Evolutionary conservation across 2,797 vertebrate species (phyloP), one percentile per base, ranked within the genome.

Genomic region (Sebastes variabilis): DNA sequence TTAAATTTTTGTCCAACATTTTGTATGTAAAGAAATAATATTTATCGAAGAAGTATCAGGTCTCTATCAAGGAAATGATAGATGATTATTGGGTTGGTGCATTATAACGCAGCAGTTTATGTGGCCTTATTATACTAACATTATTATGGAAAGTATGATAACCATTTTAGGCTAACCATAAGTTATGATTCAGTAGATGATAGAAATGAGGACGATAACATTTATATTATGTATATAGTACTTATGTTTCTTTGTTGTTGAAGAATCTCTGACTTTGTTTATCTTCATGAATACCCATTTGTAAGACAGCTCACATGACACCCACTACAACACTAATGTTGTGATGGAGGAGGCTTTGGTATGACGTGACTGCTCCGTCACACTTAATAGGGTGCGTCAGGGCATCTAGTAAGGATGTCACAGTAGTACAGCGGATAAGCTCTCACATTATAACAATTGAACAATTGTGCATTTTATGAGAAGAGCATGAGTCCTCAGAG

Each of bases 271-370:
- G 58, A 32, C 38, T 49, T 24, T 75, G 64, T 49, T 49, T 52
- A 58, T 75, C n/a, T 25, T 71, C 6, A 64, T 81, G 42, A 71
- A 79, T 68, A 56, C 22, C 25, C 27, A 71, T 79, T 74, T 71
- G 62, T 77, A n/a, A 69, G 8, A 30, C 4, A 32, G 25, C 60
- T 79, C 80, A 74, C 70, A 74, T 70, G 69, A 74, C 68, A 36
- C 36, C 18, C 64, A 20, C 27, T 36, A 29, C 16, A 18, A 38
- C 30, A 29, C 54, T 14, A 25, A 5, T 72, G 71, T 42, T 27
- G 10, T 54, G 27, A 24, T 65, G 24, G 12, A 42, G 42, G 42
- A 38, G 52, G 25, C 14, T 55, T 55, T 11, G 11, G 20, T 16
- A 2, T 67, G 71, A 75, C 5, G 10, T 20, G 32, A n/a, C 20